phyloP scores from a whole-genome alignment of 1,140 invertebrate genomes.

The Phymorhynchus buccinoides region DNA sequence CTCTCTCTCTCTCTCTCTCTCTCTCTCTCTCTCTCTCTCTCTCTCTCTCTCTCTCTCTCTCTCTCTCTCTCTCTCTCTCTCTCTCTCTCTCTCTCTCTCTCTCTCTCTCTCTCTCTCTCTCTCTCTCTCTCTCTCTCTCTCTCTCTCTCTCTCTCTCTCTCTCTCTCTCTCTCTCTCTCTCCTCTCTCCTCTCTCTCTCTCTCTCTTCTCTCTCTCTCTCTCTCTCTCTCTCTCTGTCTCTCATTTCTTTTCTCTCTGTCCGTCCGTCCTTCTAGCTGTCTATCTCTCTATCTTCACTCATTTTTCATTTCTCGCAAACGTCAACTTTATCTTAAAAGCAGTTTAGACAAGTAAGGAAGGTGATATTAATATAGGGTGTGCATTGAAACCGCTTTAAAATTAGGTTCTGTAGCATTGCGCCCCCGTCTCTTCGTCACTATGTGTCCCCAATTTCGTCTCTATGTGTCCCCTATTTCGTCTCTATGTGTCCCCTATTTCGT shows the following conservation, averaged over 20 bases:
- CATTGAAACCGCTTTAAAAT: too few species aligned
- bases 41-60: constrained; percentile 17
- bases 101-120: neutral
- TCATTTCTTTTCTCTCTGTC: neutral
- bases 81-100: neutral
- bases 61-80: neutral
- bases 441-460: too few species aligned
- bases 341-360: too few species aligned
- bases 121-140: neutral
- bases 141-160: neutral
- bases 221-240: constrained; percentile 6
- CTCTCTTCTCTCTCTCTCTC: constrained; percentile 10
- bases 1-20: constrained; percentile 12
- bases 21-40: constrained; percentile 25
- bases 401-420: too few species aligned
- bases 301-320: neutral
- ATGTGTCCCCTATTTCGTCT: too few species aligned
- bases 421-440: too few species aligned
- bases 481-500: too few species aligned
- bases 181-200: neutral
- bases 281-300: too few species aligned
- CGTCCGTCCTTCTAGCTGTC: too few species aligned
- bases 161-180: neutral
- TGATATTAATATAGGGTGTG: too few species aligned
- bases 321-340: neutral